A percentile compares a stretch with the other conserved stretches of the same genome.
Conservation (phyloP, 2,797 vertebrate genomes). For the Myotis myotis region DNA sequence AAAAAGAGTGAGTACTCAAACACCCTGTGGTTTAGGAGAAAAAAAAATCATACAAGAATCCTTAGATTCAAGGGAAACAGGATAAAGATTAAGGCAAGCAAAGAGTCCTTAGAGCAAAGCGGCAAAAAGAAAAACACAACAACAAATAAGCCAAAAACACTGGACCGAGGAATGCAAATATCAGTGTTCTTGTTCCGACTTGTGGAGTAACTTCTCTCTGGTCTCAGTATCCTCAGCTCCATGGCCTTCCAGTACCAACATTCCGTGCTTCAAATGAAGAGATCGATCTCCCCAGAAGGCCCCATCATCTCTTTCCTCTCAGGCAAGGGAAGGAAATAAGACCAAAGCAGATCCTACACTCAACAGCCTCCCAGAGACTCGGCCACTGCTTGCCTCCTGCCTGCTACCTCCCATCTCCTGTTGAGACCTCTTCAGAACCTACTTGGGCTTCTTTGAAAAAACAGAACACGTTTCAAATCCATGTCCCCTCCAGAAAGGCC, state of each 20-base stretch:
- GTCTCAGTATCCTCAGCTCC: background rate
- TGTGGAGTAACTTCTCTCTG: background rate
- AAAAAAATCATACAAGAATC: background rate
- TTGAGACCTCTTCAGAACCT: background rate
- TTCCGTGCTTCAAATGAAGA: background rate
- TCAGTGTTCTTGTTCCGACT: background rate
- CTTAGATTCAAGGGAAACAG: background rate
- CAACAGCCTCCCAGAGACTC: background rate
- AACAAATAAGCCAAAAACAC: background rate
- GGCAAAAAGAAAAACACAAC: background rate
- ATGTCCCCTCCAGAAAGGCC: background rate
- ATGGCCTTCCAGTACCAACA: too few species aligned
- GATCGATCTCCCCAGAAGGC: background rate
- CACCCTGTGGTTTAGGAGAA: background rate
- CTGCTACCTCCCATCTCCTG: background rate
- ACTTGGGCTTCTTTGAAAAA: background rate
- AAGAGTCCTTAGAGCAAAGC: background rate
- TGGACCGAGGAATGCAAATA: background rate
- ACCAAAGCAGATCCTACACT: background rate
- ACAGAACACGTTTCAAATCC: background rate
- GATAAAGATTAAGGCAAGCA: background rate
- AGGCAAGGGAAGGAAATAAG: background rate
- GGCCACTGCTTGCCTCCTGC: background rate
- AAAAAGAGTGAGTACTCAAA: background rate
- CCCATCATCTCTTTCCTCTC: background rate